These are phyloP conservation scores for Meloidogyne hapla DNA, from an alignment of 1,140 invertebrate species.

Conservation along the genomic window DNA sequence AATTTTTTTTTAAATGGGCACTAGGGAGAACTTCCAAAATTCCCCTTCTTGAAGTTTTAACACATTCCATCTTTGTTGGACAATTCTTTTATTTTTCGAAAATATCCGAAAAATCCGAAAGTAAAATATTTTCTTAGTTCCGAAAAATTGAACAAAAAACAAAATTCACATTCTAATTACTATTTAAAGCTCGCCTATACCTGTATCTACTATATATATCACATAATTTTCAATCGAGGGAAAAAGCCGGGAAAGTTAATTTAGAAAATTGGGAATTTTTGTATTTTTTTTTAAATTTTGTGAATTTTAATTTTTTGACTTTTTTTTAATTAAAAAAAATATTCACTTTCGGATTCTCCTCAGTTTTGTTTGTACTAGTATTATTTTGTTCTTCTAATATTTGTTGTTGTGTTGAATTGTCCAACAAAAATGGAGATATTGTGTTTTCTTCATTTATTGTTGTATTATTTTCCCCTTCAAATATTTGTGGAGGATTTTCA, in stretches of 20 bases:
- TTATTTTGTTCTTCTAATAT: background rate
- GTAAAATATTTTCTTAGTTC: background rate
- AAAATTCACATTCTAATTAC: too few species aligned
- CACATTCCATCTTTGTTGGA: background rate
- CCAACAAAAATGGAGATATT: constrained; percentile 5
- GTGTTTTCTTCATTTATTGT: background rate
- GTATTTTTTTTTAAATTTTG: too few species aligned
- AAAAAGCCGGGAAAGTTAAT: too few species aligned
- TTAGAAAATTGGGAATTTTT: too few species aligned
- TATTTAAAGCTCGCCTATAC: too few species aligned
- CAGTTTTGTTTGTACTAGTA: background rate
- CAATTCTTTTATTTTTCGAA: background rate
- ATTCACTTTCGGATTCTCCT: constrained; percentile 5
- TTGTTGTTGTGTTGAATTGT: background rate
- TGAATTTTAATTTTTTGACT: background rate
- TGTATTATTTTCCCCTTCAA: background rate
- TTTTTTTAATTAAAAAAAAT: background rate
- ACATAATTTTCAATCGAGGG: too few species aligned
- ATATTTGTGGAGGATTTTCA: too few species aligned
- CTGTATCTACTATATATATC: too few species aligned
- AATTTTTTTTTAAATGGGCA: too few species aligned
- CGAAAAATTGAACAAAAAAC: background rate
- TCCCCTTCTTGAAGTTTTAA: background rate
- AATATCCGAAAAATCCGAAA: background rate
- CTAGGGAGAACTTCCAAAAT: background rate